These are phyloP conservation scores for Ophonus ardosiacus DNA, from an alignment of 2,888 invertebrate genomes.

Conservation along the genomic window DNA sequence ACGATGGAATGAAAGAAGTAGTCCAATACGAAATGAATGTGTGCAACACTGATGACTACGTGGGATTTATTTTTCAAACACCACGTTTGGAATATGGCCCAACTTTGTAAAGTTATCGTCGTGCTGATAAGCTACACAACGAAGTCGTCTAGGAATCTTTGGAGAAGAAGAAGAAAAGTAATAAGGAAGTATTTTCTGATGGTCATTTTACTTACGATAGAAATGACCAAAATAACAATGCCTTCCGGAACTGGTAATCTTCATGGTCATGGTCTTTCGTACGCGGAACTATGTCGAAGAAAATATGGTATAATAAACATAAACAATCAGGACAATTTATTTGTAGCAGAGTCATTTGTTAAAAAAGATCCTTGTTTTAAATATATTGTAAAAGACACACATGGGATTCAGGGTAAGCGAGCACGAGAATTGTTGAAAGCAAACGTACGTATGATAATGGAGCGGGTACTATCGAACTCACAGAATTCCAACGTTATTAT, in stretches of 20 bases:
- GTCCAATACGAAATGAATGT: neutral
- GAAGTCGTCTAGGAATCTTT: neutral
- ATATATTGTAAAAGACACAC: constrained; percentile 55
- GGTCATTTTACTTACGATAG: neutral
- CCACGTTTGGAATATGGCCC: neutral
- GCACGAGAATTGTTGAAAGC: constrained; percentile 52
- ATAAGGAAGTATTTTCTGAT: neutral
- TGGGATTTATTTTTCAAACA: neutral
- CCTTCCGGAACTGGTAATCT: too few species aligned
- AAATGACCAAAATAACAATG: too few species aligned
- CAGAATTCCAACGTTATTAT: constrained; percentile 19
- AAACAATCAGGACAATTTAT: constrained; percentile 65
- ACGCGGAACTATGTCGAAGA: neutral
- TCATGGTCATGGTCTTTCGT: neutral
- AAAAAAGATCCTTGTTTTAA: constrained; percentile 59
- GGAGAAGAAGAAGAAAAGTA: neutral
- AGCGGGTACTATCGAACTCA: neutral
- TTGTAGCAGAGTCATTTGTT: constrained; percentile 62
- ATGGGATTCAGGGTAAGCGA: neutral
- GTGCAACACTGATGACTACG: neutral
- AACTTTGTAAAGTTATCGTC: constrained; percentile 22
- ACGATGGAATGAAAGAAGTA: neutral
- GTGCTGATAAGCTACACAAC: constrained; percentile 39
- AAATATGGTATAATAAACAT: constrained; percentile 59
- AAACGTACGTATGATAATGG: constrained; percentile 10